A percentile compares a stretch with the other conserved stretches of the same genome.
These are phyloP conservation scores for Diachasmimorpha longicaudata DNA, from an alignment of 1,140 invertebrate species.

Conservation along the genomic window DNA sequence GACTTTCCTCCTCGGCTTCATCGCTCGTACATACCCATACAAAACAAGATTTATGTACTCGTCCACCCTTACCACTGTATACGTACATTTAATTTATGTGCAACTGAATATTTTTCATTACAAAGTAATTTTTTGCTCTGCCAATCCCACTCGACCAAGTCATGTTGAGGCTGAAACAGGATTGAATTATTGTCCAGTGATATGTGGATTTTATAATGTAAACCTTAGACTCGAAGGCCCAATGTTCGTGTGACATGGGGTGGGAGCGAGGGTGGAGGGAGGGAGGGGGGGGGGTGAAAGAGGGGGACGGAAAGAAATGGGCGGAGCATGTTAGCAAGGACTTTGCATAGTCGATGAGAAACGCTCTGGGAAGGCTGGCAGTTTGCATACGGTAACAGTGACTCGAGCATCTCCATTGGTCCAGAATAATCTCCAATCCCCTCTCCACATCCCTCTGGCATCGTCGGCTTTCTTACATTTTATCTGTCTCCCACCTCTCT, in stretches of 20 bases:
- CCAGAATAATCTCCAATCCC: slow-evolving; percentile 50
- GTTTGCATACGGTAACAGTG: slow-evolving; percentile 58
- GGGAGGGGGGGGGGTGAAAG: too few species aligned
- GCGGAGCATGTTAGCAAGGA: slow-evolving; percentile 54
- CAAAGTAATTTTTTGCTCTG: neutral
- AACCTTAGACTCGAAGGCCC: neutral
- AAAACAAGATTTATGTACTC: slow-evolving; percentile 24
- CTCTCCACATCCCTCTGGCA: slow-evolving; percentile 12
- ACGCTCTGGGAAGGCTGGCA: slow-evolving; percentile 54
- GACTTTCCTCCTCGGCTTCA: neutral
- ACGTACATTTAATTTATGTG: slow-evolving; percentile 15
- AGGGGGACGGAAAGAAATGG: slow-evolving; percentile 37
- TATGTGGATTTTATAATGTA: neutral
- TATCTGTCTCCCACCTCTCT: slow-evolving; percentile 21
- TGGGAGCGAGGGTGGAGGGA: too few species aligned
- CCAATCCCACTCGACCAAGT: neutral
- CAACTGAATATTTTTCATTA: slow-evolving; percentile 8
- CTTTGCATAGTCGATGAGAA: slow-evolving; percentile 61
- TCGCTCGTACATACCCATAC: neutral
- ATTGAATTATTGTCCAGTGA: slow-evolving; percentile 1
- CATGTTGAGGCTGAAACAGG: neutral
- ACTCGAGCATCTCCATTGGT: slow-evolving; percentile 56
- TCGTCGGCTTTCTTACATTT: slow-evolving; percentile 33
- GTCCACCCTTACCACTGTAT: neutral
- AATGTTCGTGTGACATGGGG: neutral